Conservation (phyloP, 2,797 vertebrate species). For the Tokudaia muenninki region DNA sequence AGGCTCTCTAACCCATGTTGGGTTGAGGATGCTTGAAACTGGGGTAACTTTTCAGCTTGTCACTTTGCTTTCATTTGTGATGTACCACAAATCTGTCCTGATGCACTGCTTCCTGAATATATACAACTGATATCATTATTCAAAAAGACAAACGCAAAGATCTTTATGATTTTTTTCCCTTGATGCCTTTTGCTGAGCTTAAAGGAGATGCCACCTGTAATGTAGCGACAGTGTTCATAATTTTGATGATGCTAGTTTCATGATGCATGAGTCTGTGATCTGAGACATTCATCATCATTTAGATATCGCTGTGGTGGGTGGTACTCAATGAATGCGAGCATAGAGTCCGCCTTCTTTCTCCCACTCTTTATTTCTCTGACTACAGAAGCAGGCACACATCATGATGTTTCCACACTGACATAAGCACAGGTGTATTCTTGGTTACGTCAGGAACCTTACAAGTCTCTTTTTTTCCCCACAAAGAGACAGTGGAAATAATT, state of each 20-base stretch:
- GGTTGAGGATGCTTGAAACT: not conserved
- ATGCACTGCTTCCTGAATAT: not conserved
- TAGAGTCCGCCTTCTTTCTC: not conserved
- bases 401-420: not conserved
- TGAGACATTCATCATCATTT: not conserved
- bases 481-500: not conserved
- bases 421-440: not conserved
- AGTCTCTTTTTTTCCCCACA: not conserved
- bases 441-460: not conserved
- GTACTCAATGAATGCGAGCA: no score
- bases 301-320: not conserved
- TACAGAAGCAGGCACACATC: not conserved
- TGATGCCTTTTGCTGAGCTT: not conserved
- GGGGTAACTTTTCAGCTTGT: not conserved
- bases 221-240: not conserved
- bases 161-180: not conserved
- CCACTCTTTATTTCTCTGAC: not conserved
- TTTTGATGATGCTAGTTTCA: not conserved
- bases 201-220: not conserved
- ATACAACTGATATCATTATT: not conserved
- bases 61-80: not conserved
- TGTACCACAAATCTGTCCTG: not conserved
- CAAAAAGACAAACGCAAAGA: not conserved
- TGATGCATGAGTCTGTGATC: conserved; percentile 1
- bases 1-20: not conserved